Conservation (phyloP, 2,888 invertebrate genomes). For the Callinectes sapidus region DNA sequence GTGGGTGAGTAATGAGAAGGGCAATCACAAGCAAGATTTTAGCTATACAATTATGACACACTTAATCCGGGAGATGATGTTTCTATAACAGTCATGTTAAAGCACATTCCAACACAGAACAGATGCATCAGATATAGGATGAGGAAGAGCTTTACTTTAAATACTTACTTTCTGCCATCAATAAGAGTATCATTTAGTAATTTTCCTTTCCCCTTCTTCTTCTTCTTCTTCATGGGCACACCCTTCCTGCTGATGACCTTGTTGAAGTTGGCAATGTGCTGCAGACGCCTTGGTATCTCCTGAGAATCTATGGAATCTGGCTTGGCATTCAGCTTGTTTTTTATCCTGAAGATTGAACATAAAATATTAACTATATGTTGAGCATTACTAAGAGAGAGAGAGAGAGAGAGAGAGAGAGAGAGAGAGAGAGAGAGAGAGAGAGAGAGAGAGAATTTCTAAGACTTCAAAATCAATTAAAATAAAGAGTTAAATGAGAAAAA, state of each 20-base stretch:
- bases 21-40: no score
- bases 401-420: neutral
- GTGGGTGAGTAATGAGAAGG: no score
- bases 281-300: constrained; percentile 44
- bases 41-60: no score
- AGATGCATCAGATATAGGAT: no score
- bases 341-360: constrained; percentile 12
- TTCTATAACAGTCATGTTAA: no score
- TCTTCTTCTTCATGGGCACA: neutral
- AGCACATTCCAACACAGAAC: no score
- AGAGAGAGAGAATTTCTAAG: neutral
- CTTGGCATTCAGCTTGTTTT: constrained; percentile 27
- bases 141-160: neutral
- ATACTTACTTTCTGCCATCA: constrained; percentile 44
- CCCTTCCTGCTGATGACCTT: neutral
- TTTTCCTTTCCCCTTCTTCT: constrained; percentile 31
- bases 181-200: neutral
- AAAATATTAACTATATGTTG: neutral
- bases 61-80: no score
- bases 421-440: neutral
- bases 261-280: constrained; percentile 28
- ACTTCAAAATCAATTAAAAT: no score
- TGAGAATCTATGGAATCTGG: constrained; percentile 22
- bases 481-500: no score
- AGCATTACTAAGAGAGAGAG: neutral